Evolutionary conservation across 2,888 invertebrate genomes (phyloP), one percentile per base, ranked within the genome.

Genomic region (Cloeon dipterum): DNA sequence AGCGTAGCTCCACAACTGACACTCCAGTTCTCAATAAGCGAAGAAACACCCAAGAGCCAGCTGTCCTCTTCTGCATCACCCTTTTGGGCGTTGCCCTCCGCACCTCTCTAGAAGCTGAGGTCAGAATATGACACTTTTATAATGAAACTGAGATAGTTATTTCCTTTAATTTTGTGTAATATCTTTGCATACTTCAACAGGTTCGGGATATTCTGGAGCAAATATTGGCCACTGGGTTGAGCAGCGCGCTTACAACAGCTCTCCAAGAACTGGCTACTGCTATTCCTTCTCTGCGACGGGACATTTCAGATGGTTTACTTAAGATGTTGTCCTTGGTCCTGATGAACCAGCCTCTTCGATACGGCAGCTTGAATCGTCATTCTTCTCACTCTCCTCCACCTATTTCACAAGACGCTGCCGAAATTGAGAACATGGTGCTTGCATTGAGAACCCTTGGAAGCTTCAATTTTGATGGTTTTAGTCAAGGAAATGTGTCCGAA

Each of bases 51-150:
- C n/a, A n/a, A 5, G 93, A 96, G 51, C 81, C 89, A 0, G 74
- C 85, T 1, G 79, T 94, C 35, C 94, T 93, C 55, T 77, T 82
- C 20, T 96, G 93, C 53, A 77, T 98, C 17, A 88, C 89, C 20
- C 65, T 94, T 44, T 57, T 98, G 5, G 85, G 85, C 1, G 74
- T 83, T 53, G 83, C 94, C 2, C 76, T 89, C 0, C 77, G 78
- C 43, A 70, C 74, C 18, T 65, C 72, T 21, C 78, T 86, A 11
- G 68, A 73, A 5, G 58, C 62, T 45, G 85, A 86, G 46, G 76
- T 93, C 4, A 71, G 71, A n/a, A n/a, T n/a, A n/a, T n/a, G n/a
- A n/a, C n/a, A n/a, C n/a, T n/a, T n/a, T n/a, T n/a, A n/a, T n/a
- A n/a, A n/a, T n/a, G n/a, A n/a, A n/a, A n/a, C n/a, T n/a, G n/a